These are phyloP conservation scores for Chamaea fasciata DNA, from an alignment of 2,113 vertebrate species.

Conservation along the genomic window DNA sequence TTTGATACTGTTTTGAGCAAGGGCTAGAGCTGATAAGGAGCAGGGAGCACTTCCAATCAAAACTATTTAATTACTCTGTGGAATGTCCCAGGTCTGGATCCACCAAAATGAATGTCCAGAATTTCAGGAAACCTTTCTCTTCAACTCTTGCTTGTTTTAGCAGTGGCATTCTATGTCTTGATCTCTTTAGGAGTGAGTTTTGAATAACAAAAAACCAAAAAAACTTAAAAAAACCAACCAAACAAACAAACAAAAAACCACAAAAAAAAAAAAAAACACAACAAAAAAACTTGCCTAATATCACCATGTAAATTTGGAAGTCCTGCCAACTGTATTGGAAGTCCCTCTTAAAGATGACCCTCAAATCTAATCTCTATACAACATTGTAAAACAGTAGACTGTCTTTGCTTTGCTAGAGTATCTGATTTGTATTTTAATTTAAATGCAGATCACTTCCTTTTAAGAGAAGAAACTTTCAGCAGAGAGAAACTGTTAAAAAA, in stretches of 20 bases:
- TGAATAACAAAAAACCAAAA: neutral
- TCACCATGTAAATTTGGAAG: neutral
- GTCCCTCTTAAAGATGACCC: neutral
- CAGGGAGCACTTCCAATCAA: neutral
- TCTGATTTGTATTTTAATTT: neutral
- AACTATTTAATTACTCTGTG: neutral
- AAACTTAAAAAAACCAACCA: too few species aligned
- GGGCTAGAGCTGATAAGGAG: neutral
- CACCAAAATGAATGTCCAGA: neutral
- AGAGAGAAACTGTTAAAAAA: neutral
- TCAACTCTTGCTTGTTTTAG: neutral
- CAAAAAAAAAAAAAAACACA: neutral
- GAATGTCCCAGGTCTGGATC: neutral
- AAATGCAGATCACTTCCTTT: neutral
- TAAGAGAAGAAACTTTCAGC: neutral
- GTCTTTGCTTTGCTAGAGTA: neutral
- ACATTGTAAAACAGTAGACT: neutral
- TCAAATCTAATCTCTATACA: neutral
- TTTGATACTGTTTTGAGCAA: neutral
- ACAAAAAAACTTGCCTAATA: neutral
- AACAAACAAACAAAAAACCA: too few species aligned
- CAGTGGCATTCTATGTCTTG: neutral
- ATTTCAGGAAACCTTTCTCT: neutral
- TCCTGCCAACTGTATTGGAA: neutral
- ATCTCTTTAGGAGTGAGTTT: neutral